These are phyloP conservation scores for Brachyrhaphis roseni DNA, from an alignment of 2,797 vertebrate genomes.

Conservation along the genomic window DNA sequence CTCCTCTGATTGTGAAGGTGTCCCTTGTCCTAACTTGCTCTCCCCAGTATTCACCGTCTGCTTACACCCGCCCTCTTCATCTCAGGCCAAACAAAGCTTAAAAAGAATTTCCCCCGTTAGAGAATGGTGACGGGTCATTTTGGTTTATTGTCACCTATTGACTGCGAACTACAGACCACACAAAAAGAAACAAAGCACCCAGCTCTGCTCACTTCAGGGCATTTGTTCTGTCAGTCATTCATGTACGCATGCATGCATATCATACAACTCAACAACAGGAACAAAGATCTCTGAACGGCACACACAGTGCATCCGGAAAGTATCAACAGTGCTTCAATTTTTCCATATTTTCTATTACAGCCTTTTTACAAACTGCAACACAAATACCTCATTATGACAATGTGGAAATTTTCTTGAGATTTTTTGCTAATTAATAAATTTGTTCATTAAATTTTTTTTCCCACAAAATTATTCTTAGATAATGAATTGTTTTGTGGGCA, in stretches of 20 bases:
- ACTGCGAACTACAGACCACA: constrained; percentile 19
- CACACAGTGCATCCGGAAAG: background rate
- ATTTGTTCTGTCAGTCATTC: constrained; percentile 26
- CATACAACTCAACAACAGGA: constrained; percentile 7
- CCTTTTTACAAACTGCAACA: background rate
- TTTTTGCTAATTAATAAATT: too few relatives aligned
- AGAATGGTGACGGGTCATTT: constrained; percentile 17
- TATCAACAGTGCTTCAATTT: background rate
- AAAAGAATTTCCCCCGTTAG: constrained; percentile 33
- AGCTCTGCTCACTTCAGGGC: constrained; percentile 13
- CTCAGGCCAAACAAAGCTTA: constrained; percentile 49
- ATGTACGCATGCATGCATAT: constrained; percentile 12
- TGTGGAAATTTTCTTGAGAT: too few relatives aligned
- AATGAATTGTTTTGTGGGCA: too few relatives aligned
- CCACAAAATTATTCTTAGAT: too few relatives aligned
- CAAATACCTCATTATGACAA: background rate
- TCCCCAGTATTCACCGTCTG: constrained; percentile 54
- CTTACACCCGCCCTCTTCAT: constrained; percentile 33
- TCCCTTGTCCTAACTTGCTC: constrained; percentile 72
- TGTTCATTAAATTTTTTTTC: too few relatives aligned
- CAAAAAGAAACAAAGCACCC: constrained; percentile 36
- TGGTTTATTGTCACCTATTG: constrained; percentile 37
- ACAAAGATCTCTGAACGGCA: background rate
- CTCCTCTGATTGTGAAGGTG: constrained; percentile 59
- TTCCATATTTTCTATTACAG: background rate